Evolutionary conservation across 2,113 vertebrate species (phyloP).

Genomic region (Coturnix japonica): DNA sequence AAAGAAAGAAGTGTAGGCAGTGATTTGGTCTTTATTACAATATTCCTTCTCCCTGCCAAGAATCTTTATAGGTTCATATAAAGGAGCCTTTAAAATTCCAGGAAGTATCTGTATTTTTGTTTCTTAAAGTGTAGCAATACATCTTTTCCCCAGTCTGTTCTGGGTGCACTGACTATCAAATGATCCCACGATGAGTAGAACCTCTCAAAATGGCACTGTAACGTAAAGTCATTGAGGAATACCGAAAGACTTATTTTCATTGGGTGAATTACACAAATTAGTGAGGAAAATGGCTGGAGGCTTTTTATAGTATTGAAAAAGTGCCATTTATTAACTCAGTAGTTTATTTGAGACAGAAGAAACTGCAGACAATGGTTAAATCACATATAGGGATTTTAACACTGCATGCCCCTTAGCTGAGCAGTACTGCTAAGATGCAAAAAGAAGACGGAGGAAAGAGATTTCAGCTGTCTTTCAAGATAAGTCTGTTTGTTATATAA

Average conservation of each 20-base stretch:
- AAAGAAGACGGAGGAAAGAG: conserved; percentile 22
- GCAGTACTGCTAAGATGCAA: neutral
- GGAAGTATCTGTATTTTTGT: neutral
- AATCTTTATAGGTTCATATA: neutral
- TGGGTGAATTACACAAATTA: conserved; percentile 20
- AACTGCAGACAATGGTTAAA: conserved; percentile 9
- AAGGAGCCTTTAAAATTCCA: neutral
- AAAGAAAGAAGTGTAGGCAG: neutral
- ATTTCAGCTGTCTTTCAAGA: conserved; percentile 23
- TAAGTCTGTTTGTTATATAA: neutral
- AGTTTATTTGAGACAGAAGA: conserved; percentile 18
- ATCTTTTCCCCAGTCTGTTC: neutral
- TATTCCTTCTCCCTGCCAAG: neutral
- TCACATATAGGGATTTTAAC: neutral
- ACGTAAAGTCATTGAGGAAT: neutral
- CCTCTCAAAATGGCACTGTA: neutral
- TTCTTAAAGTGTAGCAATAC: neutral
- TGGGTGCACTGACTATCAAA: neutral
- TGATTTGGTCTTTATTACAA: neutral
- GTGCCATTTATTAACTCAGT: conserved; percentile 26
- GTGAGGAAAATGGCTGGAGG: neutral
- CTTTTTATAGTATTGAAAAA: conserved; percentile 19
- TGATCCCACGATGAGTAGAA: neutral
- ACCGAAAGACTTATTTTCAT: neutral
- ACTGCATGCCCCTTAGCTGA: neutral